Evolutionary conservation across 1,140 invertebrate genomes (phyloP).

Genomic region (Ostrea edulis): DNA sequence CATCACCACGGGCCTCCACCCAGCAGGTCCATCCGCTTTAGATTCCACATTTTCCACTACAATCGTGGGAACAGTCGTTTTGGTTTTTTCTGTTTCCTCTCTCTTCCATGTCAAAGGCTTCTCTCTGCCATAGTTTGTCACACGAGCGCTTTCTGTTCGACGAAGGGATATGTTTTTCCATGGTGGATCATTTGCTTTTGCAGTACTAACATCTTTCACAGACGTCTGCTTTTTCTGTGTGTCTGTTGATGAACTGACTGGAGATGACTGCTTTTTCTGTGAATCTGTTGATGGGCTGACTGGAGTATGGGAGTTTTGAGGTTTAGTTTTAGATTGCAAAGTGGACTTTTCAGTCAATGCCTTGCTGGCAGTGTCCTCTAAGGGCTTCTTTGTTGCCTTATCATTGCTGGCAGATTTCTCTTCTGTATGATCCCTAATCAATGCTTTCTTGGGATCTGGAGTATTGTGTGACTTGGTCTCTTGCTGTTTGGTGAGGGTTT

Average conservation of each 20-base stretch:
- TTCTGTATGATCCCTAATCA: background rate
- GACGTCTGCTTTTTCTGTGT: constrained; percentile 16
- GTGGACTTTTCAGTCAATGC: background rate
- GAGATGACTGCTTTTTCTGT: background rate
- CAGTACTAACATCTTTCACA: background rate
- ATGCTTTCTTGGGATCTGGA: background rate
- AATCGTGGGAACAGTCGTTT: constrained; percentile 28
- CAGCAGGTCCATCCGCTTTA: constrained; percentile 27
- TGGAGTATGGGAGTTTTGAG: background rate
- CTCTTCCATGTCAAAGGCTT: constrained; percentile 42
- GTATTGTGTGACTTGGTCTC: constrained; percentile 42
- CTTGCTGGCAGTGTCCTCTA: constrained; percentile 2
- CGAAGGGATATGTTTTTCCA: constrained; percentile 55
- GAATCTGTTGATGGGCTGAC: background rate
- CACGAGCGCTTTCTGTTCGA: constrained; percentile 56
- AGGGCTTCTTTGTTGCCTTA: background rate
- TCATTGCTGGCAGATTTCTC: background rate
- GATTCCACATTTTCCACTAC: constrained; percentile 10
- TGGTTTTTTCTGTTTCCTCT: background rate
- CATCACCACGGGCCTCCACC: constrained; percentile 42
- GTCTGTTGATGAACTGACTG: no score
- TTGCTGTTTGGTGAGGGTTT: constrained; percentile 41
- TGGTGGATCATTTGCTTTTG: constrained; percentile 49
- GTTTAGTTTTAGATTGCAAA: background rate
- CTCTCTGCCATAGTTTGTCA: constrained; percentile 25